Percentiles rank a stretch among this genome's conserved stretches.
These are phyloP conservation scores for Oeneis ivallda DNA, from an alignment of 2,888 invertebrate genomes.

Conservation along the genomic window DNA sequence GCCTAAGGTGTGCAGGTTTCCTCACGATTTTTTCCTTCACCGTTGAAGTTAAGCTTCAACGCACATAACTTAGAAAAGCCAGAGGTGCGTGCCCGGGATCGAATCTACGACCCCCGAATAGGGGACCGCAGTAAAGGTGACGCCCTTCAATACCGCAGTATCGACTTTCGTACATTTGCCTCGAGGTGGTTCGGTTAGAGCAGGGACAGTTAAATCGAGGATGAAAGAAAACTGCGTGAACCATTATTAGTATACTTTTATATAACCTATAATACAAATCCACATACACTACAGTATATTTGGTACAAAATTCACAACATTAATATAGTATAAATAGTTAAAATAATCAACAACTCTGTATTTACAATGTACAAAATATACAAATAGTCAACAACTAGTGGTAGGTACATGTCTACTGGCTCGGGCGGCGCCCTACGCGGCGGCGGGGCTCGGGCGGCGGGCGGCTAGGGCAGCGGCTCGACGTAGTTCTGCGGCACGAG, in stretches of 20 bases:
- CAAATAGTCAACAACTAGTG: constrained; percentile 63
- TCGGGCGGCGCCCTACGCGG: not conserved
- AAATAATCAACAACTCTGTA: constrained; percentile 76
- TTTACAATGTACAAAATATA: constrained; percentile 78
- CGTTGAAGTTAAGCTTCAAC: too few relatives aligned
- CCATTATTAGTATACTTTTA: constrained; percentile 36
- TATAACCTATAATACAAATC: constrained; percentile 47
- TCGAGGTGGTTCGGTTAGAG: too few relatives aligned
- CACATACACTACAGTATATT: constrained; percentile 63
- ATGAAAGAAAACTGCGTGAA: not conserved
- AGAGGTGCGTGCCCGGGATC: too few relatives aligned
- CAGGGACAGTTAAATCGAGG: not conserved
- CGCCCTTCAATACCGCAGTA: too few relatives aligned
- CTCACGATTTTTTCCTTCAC: too few relatives aligned
- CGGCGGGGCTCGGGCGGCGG: constrained; percentile 52
- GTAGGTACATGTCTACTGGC: not conserved
- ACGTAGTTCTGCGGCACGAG: constrained; percentile 98
- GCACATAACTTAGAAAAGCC: too few relatives aligned
- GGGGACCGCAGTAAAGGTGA: too few relatives aligned
- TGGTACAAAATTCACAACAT: constrained; percentile 79
- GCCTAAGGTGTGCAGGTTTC: too few relatives aligned
- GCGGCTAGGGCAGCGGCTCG: constrained; percentile 87
- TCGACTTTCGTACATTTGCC: too few relatives aligned
- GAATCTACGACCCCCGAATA: too few relatives aligned
- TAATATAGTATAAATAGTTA: constrained; percentile 75